phyloP scores from a whole-genome alignment of 1,140 invertebrate genomes.

The Macrobrachium nipponense region DNA sequence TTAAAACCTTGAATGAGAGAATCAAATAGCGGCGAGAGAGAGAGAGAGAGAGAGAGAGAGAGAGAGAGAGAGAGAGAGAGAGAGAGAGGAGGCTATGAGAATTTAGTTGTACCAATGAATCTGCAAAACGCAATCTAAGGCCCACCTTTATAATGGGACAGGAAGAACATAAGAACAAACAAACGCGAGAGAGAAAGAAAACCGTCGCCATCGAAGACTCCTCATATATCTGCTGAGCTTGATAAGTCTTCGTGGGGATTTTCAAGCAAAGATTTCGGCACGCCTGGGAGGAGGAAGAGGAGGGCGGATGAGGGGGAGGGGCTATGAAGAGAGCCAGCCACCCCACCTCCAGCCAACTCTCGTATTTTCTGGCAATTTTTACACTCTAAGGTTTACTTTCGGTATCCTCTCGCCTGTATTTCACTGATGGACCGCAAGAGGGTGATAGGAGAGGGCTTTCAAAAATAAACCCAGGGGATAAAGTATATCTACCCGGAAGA shows the following conservation, averaged over 20 bases:
- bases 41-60: slow-evolving; percentile 18
- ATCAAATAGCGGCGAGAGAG: too few species aligned
- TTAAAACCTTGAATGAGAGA: too few species aligned
- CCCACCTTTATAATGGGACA: background rate
- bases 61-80: slow-evolving; percentile 28
- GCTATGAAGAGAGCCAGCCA: background rate
- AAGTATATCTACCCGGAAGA: too few species aligned
- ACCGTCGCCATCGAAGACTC: too few species aligned
- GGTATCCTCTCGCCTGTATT: too few species aligned
- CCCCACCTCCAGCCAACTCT: too few species aligned
- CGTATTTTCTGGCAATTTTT: too few species aligned
- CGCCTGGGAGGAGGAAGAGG: slow-evolving; percentile 19
- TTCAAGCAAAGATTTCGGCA: background rate
- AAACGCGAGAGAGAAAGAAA: background rate
- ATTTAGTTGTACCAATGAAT: background rate
- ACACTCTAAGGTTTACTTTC: too few species aligned
- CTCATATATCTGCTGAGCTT: background rate
- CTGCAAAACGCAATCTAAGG: background rate
- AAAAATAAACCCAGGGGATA: too few species aligned
- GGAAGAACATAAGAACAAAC: background rate
- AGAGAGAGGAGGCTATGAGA: background rate
- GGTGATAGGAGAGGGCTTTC: too few species aligned
- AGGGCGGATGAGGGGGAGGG: background rate
- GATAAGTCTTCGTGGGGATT: background rate
- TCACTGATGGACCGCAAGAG: too few species aligned